Base-by-base conservation (phyloP, 1,140 invertebrate genomes). In the Dendroctonus ponderosae region DNA sequence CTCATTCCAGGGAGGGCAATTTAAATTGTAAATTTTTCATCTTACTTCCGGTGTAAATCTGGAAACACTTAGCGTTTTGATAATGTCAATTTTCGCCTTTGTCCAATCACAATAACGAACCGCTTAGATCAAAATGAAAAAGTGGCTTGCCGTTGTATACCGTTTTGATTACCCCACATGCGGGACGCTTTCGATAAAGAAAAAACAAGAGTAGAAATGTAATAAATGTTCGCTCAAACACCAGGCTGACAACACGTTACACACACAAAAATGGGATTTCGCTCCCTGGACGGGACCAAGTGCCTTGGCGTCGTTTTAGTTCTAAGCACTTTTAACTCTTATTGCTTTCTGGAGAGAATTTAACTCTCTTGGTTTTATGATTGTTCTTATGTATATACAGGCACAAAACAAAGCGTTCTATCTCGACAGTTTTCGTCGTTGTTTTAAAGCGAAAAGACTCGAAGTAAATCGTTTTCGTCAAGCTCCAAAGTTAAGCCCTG, bases 341-440 rank as follows among this genome's bases (percentile, higher is more conserved):
- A 60, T 60, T 60, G 58, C 58, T 60, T 60, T 60, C 58, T 49
- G 41, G 58, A 60, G 58, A 49, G 58, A 60, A 60, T 60, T 60
- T 60, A 60, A 46, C 46, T 48, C 44, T 37, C 15, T 46, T n/a
- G 44, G 38, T 60, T 58, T 49, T 60, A 60, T 49, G 58, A 60
- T 60, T 60, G 58, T 48, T 60, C 44, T 59, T 38, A 56, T 56
- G 12, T 11, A 46, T 4, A 46, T 26, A 26, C 26, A 26, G 26
- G 26, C 26, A 26, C 26, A 26, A 26, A 26, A 26, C 26, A 26
- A 26, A 26, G 26, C 26, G 26, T 26, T 26, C 26, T 26, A 26
- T 26, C 26, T 26, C 26, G 26, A 3, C 26, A 26, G 26, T 26
- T 26, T 26, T 26, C 26, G 26, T 26, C 26, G 26, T 26, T 26